phyloP scores from a whole-genome alignment of 2,888 invertebrate species.

The Nemotelus pantherinus region DNA sequence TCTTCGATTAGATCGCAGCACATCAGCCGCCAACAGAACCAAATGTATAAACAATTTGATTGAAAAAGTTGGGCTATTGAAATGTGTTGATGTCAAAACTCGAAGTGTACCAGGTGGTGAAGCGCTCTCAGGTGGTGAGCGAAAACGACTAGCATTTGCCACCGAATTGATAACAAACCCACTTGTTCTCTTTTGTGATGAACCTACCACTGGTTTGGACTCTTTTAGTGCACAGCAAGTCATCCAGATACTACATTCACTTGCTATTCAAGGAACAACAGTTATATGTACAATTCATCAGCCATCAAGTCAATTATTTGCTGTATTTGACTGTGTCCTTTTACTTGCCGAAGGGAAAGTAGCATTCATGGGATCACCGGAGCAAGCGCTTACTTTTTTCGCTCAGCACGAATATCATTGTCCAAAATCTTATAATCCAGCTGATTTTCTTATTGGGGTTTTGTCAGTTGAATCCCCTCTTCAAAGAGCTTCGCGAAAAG shows the following conservation, averaged over 20 bases:
- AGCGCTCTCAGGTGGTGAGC: constrained; percentile 92
- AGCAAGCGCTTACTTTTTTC: constrained; percentile 74
- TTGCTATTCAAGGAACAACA: constrained; percentile 82
- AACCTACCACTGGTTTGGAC: constrained; percentile 94
- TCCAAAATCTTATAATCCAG: constrained; percentile 86
- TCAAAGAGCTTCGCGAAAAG: constrained; percentile 76
- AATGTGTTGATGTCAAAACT: constrained; percentile 79
- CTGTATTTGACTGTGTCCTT: constrained; percentile 82
- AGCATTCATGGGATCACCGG: constrained; percentile 81
- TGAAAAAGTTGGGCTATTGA: constrained; percentile 75
- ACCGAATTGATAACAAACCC: constrained; percentile 91
- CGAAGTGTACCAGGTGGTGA: constrained; percentile 79
- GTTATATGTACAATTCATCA: constrained; percentile 95
- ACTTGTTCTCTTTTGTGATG: constrained; percentile 91
- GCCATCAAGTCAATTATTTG: constrained; percentile 87
- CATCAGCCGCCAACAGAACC: constrained; percentile 70
- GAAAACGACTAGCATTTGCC: constrained; percentile 91
- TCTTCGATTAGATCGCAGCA: constrained; percentile 79
- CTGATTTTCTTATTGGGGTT: constrained; percentile 88
- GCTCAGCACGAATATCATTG: constrained; percentile 80
- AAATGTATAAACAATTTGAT: constrained; percentile 76
- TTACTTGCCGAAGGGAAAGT: constrained; percentile 88
- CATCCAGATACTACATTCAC: constrained; percentile 74
- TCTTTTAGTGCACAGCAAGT: constrained; percentile 91
- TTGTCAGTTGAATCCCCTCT: constrained; percentile 82